Evolutionary conservation across 2,888 invertebrate species (phyloP).

Genomic region (Lysandra coridon): DNA sequence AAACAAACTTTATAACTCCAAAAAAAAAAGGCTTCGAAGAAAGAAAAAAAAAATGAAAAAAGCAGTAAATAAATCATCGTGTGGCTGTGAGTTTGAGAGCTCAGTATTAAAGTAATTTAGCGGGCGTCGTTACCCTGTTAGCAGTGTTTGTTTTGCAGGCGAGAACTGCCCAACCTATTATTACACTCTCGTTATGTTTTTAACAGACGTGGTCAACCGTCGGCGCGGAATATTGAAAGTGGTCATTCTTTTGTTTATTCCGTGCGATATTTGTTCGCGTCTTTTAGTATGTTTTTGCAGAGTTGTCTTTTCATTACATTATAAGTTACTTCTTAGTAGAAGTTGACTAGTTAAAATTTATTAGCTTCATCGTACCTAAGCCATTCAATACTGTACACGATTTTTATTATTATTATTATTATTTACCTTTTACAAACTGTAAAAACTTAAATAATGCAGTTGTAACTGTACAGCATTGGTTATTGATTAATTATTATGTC

Average conservation of each 20-base stretch:
- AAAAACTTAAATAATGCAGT: not conserved
- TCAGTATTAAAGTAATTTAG: slow-evolving; percentile 68
- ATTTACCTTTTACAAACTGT: not conserved
- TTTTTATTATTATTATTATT: not conserved
- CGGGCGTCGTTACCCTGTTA: slow-evolving; percentile 57
- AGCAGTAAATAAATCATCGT: slow-evolving; percentile 41
- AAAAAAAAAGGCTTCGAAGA: not conserved
- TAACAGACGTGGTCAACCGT: slow-evolving; percentile 60
- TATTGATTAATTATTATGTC: not conserved
- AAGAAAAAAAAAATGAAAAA: slow-evolving; percentile 33
- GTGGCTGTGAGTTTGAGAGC: slow-evolving; percentile 39
- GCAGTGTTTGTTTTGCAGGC: slow-evolving; percentile 78
- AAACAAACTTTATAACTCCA: slow-evolving; percentile 21
- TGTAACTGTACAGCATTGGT: not conserved
- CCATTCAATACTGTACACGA: no score
- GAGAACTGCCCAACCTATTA: slow-evolving; percentile 77
- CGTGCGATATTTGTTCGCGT: not conserved
- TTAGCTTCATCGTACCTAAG: no score
- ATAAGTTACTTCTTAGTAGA: not conserved
- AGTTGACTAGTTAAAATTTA: not conserved
- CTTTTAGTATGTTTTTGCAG: not conserved
- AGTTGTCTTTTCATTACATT: not conserved
- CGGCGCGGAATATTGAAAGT: slow-evolving; percentile 39
- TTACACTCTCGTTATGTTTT: slow-evolving; percentile 74
- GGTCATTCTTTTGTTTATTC: not conserved